Percentiles rank a stretch among this genome's conserved stretches.
Conservation (phyloP, 2,113 vertebrate genomes). For the Pachyramphus minor region DNA sequence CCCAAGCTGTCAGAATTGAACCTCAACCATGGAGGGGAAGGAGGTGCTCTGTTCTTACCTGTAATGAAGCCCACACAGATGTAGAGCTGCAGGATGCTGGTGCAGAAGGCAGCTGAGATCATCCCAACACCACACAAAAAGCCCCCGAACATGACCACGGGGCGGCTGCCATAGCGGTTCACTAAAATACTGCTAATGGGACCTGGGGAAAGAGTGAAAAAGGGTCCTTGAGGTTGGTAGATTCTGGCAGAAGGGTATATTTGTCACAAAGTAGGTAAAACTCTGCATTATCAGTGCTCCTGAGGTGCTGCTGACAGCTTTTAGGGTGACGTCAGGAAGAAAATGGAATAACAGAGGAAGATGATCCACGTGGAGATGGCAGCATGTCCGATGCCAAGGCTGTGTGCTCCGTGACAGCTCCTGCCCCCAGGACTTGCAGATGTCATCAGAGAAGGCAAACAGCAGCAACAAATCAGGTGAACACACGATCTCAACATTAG, state of each 20-base stretch:
- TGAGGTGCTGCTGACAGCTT: background rate
- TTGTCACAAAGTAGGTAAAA: background rate
- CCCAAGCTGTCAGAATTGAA: background rate
- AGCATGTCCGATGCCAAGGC: background rate
- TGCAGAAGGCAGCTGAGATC: constrained; percentile 78
- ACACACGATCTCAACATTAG: background rate
- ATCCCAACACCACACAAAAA: constrained; percentile 76
- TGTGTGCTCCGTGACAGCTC: background rate
- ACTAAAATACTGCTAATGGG: constrained; percentile 80
- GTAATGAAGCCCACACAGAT: constrained; percentile 79
- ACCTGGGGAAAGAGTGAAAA: constrained; percentile 54
- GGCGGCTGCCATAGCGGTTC: constrained; percentile 79
- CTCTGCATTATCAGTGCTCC: background rate
- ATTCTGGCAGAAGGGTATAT: background rate
- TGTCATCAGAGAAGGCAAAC: background rate
- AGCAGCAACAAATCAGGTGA: background rate
- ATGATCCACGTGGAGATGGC: background rate
- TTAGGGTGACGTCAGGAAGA: background rate
- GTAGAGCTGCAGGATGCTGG: constrained; percentile 79
- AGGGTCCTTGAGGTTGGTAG: background rate
- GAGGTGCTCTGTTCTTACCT: constrained; percentile 63
- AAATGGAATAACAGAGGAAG: background rate
- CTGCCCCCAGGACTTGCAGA: background rate
- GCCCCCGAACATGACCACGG: constrained; percentile 79
- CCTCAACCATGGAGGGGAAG: rapidly evolving